phyloP scores from a whole-genome alignment of 2,113 vertebrate genomes.

The Apodemus speciosus region DNA sequence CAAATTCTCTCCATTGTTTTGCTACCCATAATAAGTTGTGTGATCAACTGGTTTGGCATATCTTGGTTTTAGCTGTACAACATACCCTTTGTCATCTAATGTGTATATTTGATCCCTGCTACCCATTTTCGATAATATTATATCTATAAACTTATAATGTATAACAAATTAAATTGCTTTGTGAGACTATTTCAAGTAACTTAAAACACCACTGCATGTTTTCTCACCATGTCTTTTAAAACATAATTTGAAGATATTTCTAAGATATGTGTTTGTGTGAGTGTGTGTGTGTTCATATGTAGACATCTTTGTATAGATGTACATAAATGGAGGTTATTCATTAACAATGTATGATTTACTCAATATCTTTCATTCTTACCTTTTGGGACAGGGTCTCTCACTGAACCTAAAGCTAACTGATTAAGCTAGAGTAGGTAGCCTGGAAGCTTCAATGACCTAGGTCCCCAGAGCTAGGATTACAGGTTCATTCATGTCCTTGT shows the following conservation, averaged over 20 bases:
- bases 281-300: neutral
- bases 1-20: neutral
- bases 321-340: neutral
- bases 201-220: neutral
- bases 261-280: neutral
- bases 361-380: neutral
- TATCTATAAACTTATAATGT: neutral
- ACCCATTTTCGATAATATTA: neutral
- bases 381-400: neutral
- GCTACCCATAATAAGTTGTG: neutral
- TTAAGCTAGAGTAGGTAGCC: neutral
- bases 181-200: neutral
- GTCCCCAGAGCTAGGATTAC: neutral
- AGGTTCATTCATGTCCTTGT: neutral
- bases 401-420: neutral
- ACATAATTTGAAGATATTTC: neutral
- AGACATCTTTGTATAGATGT: neutral
- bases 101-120: neutral
- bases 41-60: neutral
- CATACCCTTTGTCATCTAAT: neutral
- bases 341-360: too few relatives aligned
- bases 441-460: neutral
- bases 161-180: constrained; percentile 20
- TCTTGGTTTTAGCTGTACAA: neutral
- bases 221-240: neutral